phyloP scores from a whole-genome alignment of 2,797 vertebrate genomes.

The Dendrocincla fuliginosa region DNA sequence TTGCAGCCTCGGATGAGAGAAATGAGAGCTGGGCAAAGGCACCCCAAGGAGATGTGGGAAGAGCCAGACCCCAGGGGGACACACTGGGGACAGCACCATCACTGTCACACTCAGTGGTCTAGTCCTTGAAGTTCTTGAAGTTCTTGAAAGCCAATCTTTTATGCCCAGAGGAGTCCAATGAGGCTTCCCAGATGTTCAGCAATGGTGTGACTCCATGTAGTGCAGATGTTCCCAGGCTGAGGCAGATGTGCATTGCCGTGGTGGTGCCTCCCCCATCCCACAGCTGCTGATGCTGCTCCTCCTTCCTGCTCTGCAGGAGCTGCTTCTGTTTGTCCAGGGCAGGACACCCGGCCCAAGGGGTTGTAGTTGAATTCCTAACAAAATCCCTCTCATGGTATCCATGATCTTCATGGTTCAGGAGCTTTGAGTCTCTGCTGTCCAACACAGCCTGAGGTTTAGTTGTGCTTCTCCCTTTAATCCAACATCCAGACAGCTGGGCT shows the following conservation, averaged over 20 bases:
- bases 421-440: not conserved
- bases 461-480: not conserved
- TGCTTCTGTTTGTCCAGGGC: not conserved
- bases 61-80: not conserved
- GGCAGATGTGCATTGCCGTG: not conserved
- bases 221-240: not conserved
- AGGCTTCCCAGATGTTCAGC: not conserved
- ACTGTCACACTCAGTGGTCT: not conserved
- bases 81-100: not conserved
- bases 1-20: not conserved
- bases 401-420: fast-evolving
- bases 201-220: not conserved
- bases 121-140: not conserved
- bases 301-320: not conserved
- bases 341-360: not conserved
- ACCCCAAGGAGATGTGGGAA: not conserved
- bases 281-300: not conserved
- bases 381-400: not conserved
- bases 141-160: not conserved
- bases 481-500: not conserved
- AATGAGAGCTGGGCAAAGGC: not conserved
- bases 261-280: not conserved
- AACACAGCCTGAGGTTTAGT: not conserved
- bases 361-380: no score
- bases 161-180: not conserved